Conservation (phyloP, 2,888 invertebrate species). For the Cancer borealis region DNA sequence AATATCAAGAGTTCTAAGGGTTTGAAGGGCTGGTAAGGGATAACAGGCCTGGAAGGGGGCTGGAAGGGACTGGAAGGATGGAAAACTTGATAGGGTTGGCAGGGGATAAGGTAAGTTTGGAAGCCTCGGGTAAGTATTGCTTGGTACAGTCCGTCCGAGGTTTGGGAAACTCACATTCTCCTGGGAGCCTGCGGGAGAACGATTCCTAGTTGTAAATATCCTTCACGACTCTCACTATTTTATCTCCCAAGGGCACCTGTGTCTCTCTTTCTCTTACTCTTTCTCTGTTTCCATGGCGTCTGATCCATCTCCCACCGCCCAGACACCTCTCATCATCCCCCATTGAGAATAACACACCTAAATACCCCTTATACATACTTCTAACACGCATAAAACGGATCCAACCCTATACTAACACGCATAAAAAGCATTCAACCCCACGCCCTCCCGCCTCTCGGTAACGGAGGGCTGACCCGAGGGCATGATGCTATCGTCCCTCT, state of each 20-base stretch:
- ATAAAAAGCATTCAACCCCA: neutral
- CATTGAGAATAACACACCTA: conserved; percentile 1
- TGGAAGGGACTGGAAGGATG: neutral
- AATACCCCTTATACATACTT: neutral
- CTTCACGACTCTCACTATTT: neutral
- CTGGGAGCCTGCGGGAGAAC: neutral
- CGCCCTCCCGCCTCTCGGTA: conserved; percentile 4
- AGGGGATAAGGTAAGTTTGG: conserved; percentile 10
- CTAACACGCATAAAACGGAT: neutral
- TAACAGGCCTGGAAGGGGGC: neutral
- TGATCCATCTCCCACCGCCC: neutral
- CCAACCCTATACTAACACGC: neutral
- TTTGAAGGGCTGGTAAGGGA: neutral
- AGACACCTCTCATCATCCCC: neutral
- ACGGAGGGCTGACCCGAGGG: neutral
- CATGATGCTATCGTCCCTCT: conserved; percentile 18
- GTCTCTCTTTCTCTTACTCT: neutral
- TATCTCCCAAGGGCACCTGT: neutral
- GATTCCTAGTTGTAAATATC: neutral
- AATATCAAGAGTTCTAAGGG: neutral
- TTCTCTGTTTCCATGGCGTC: neutral
- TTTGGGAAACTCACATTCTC: neutral
- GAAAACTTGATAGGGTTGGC: neutral
- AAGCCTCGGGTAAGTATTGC: neutral
- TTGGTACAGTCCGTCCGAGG: neutral